Percentiles rank a stretch among this genome's conserved stretches.
Evolutionary conservation across 2,888 invertebrate genomes (phyloP).

Genomic region (Philereme vetulata): DNA sequence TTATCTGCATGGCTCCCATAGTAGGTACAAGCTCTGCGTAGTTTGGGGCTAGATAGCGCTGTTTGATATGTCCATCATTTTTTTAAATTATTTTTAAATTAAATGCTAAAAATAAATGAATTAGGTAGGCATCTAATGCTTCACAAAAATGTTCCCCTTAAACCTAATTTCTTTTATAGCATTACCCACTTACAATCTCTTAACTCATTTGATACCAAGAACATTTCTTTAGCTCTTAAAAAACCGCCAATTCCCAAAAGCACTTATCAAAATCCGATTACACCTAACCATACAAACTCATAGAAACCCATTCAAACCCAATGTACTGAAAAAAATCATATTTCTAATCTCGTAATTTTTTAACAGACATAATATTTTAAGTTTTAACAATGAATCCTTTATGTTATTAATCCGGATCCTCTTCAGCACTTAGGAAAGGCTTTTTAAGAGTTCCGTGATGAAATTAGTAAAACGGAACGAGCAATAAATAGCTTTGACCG

Average conservation of each 20-base stretch:
- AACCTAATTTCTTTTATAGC: not conserved
- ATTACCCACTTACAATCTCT: not conserved
- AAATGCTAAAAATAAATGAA: too few relatives aligned
- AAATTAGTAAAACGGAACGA: not conserved
- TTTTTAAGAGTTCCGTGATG: conserved; percentile 20
- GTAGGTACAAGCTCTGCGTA: too few relatives aligned
- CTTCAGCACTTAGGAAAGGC: conserved; percentile 26
- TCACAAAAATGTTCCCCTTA: not conserved
- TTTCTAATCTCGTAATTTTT: conserved; percentile 48
- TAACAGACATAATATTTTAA: conserved; percentile 37
- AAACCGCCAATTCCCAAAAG: conserved; percentile 22
- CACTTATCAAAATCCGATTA: conserved; percentile 63
- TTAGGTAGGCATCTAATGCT: too few relatives aligned
- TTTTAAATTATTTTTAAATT: too few relatives aligned
- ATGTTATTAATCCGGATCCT: conserved; percentile 30
- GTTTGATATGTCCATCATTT: too few relatives aligned
- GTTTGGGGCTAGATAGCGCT: too few relatives aligned
- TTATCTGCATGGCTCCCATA: too few relatives aligned
- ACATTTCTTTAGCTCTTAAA: conserved; percentile 17
- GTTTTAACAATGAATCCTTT: conserved; percentile 36
- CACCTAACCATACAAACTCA: conserved; percentile 42
- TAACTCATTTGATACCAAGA: conserved; percentile 16
- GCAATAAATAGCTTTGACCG: too few relatives aligned
- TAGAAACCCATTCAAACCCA: conserved; percentile 50
- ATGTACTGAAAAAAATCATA: conserved; percentile 56